phyloP scores from a whole-genome alignment of 2,888 invertebrate species.

The Hirtodrosophila cameraria region DNA sequence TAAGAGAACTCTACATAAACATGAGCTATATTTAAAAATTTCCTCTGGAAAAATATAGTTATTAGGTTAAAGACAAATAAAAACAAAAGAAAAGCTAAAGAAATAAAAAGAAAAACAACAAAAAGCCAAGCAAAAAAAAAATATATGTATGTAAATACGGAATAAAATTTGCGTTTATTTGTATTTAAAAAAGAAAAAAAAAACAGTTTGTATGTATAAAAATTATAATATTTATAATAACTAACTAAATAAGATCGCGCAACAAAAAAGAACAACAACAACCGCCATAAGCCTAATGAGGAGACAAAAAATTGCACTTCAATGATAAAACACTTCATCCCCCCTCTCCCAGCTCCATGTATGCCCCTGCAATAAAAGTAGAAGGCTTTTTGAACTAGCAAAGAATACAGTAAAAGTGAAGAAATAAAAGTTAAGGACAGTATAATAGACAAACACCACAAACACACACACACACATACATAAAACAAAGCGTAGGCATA shows the following conservation, averaged over 20 bases:
- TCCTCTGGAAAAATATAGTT: constrained; percentile 8
- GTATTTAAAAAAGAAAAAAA: constrained; percentile 29
- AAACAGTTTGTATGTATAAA: neutral
- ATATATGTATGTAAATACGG: constrained; percentile 41
- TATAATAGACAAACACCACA: too few relatives aligned
- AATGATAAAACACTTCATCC: constrained; percentile 25
- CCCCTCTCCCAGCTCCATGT: neutral
- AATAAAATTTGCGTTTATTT: constrained; percentile 50
- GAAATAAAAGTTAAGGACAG: neutral
- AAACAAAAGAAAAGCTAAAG: neutral
- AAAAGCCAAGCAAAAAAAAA: constrained; percentile 5
- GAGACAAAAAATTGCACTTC: constrained; percentile 27
- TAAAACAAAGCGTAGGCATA: constrained; percentile 40
- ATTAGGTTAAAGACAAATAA: constrained; percentile 13
- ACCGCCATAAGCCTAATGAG: constrained; percentile 54
- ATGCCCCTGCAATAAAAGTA: too few relatives aligned
- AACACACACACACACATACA: constrained; percentile 3
- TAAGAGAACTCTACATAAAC: neutral
- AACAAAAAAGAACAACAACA: too few relatives aligned
- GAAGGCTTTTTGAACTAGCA: constrained; percentile 20
- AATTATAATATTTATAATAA: too few relatives aligned
- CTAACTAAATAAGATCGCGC: constrained; percentile 5
- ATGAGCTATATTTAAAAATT: constrained; percentile 19
- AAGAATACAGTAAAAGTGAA: constrained; percentile 1
- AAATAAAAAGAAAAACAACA: neutral